phyloP scores from a whole-genome alignment of 37 sponge, comb jelly and placozoan genomes.

The Dysidea cf. avara region DNA sequence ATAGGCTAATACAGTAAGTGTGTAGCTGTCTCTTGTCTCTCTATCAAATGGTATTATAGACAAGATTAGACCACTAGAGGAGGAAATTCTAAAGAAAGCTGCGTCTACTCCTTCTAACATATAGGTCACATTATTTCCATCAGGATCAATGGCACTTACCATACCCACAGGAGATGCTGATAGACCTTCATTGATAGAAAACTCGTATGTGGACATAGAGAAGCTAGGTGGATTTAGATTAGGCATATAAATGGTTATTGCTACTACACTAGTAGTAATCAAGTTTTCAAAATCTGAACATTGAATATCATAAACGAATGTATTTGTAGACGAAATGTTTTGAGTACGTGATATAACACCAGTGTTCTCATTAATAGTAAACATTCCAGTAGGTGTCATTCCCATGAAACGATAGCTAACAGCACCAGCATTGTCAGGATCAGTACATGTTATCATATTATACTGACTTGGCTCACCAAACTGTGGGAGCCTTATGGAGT shows the following conservation, averaged over 20 bases:
- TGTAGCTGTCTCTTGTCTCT: conserved; percentile 42
- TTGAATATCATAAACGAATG: too few species aligned
- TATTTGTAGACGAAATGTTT: too few species aligned
- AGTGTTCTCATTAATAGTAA: too few species aligned
- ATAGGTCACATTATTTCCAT: conserved; percentile 60
- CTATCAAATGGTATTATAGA: conserved; percentile 55
- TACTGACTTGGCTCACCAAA: too few species aligned
- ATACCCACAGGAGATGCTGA: conserved; percentile 2
- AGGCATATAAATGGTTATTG: too few species aligned
- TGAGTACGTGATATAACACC: too few species aligned
- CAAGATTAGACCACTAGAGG: conserved; percentile 46
- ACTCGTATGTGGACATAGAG: conserved; percentile 18
- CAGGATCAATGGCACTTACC: conserved; percentile 59
- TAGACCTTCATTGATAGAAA: conserved; percentile 40
- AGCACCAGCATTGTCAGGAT: conserved; percentile 20
- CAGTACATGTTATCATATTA: conserved; percentile 22
- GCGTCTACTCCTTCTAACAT: conserved; percentile 45
- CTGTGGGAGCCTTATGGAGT: too few species aligned
- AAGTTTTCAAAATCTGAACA: too few species aligned
- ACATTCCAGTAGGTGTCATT: too few species aligned
- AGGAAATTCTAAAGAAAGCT: conserved; percentile 54
- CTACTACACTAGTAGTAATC: too few species aligned
- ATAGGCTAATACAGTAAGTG: conserved; percentile 27
- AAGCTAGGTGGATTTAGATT: conserved; percentile 64
- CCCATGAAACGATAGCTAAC: too few species aligned